Conservation (phyloP, 1,140 invertebrate genomes). For the Leptonema lineaticorne region DNA sequence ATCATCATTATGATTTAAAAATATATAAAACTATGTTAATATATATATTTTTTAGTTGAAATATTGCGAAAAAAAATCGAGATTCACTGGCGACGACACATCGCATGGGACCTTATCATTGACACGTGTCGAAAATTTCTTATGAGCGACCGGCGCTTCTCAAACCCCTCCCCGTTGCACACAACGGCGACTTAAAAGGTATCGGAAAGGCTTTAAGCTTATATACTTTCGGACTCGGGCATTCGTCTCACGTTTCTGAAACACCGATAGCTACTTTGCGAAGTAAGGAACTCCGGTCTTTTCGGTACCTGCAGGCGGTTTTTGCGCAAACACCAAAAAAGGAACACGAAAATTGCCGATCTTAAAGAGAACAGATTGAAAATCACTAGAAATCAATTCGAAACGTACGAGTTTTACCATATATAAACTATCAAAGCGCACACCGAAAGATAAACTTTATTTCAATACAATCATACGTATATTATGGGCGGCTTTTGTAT, state of each 20-base stretch:
- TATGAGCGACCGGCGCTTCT: slow-evolving; percentile 6
- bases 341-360: slow-evolving; percentile 12
- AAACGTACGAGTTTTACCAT: too few relatives aligned
- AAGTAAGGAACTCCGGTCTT: slow-evolving; percentile 15
- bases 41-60: too few relatives aligned
- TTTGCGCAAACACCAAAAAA: slow-evolving; percentile 17
- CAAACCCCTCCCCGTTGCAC: too few relatives aligned
- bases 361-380: slow-evolving; percentile 18
- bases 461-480: too few relatives aligned
- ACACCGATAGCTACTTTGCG: slow-evolving; percentile 25
- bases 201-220: slow-evolving; percentile 3
- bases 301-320: slow-evolving; percentile 1
- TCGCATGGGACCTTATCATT: neutral
- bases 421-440: too few relatives aligned
- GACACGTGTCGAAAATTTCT: neutral
- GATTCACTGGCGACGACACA: too few relatives aligned
- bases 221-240: neutral
- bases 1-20: too few relatives aligned
- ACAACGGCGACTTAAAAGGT: neutral
- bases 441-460: too few relatives aligned
- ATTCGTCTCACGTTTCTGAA: slow-evolving; percentile 20
- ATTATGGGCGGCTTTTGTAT: too few relatives aligned
- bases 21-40: too few relatives aligned
- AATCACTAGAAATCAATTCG: slow-evolving; percentile 13
- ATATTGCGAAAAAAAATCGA: too few relatives aligned